Percentiles rank a stretch among this genome's conserved stretches.
phyloP scores from a whole-genome alignment of 30 jellyfish, hydroid and myxozoan genomes.

The Euphysa ruthae region DNA sequence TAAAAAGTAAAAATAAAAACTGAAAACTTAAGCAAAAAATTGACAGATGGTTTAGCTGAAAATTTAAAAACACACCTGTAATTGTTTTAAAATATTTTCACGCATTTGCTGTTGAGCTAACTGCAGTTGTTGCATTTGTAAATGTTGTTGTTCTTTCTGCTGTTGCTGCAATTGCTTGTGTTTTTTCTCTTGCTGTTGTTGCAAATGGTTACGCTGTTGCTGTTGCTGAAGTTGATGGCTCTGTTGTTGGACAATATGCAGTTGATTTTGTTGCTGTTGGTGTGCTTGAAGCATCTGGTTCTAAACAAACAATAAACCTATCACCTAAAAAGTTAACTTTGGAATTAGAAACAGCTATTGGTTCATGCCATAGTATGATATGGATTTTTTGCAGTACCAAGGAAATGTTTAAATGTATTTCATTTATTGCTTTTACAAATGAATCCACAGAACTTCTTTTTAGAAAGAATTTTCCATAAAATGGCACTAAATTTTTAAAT shows the following conservation, averaged over 20 bases:
- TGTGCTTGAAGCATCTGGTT: conserved; percentile 51
- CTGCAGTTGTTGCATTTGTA: conserved; percentile 20
- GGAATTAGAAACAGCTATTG: too few relatives aligned
- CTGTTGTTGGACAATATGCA: not conserved
- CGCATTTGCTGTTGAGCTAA: conserved; percentile 28
- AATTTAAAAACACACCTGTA: conserved; percentile 48
- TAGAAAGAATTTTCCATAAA: too few relatives aligned
- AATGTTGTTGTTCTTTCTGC: conserved; percentile 67
- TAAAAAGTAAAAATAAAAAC: not conserved
- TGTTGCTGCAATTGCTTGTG: conserved; percentile 57
- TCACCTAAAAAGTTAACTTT: too few relatives aligned
- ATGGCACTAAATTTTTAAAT: too few relatives aligned
- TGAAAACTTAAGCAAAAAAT: not conserved
- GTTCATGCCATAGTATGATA: too few relatives aligned
- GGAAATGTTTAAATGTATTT: too few relatives aligned
- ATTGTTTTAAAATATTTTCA: conserved; percentile 35
- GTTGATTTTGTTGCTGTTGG: conserved; percentile 46
- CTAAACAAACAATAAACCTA: conserved; percentile 12
- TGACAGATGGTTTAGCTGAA: too few relatives aligned
- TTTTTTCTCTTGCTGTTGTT: conserved; percentile 47
- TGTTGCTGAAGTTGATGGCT: conserved; percentile 44
- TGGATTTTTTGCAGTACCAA: too few relatives aligned
- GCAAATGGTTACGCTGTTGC: too few relatives aligned
- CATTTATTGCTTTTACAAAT: not conserved
- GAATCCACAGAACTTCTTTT: too few relatives aligned